phyloP scores from a whole-genome alignment of 92 coral and sea anemone genomes.

The Phenganax subtilis region DNA sequence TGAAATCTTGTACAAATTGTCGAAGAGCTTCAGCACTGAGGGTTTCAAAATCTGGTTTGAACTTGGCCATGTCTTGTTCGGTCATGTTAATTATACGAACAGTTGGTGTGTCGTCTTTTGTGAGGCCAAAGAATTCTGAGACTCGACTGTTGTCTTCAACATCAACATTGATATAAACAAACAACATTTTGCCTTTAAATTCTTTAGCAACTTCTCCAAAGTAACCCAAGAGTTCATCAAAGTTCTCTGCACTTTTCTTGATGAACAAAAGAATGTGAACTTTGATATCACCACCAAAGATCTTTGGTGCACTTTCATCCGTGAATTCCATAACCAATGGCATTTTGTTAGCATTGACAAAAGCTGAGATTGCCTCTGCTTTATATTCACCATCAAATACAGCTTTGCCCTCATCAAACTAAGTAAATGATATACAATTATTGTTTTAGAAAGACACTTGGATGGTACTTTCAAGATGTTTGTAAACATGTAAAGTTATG shows the following conservation, averaged over 20 bases:
- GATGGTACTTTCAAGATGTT: too few species aligned
- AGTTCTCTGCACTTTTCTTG: slow-evolving; percentile 69
- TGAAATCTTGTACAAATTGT: slow-evolving; percentile 66
- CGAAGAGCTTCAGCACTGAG: slow-evolving; percentile 61
- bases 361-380: slow-evolving; percentile 62
- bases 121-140: slow-evolving; percentile 91
- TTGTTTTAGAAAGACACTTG: neutral
- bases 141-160: slow-evolving; percentile 93
- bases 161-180: slow-evolving; percentile 79
- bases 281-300: slow-evolving; percentile 94
- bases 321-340: slow-evolving; percentile 97
- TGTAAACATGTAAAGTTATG: too few species aligned
- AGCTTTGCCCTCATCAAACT: slow-evolving; percentile 95
- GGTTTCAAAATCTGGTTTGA: slow-evolving; percentile 73
- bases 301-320: slow-evolving; percentile 99
- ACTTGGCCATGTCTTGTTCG: slow-evolving; percentile 93
- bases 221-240: slow-evolving; percentile 60
- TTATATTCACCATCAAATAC: slow-evolving; percentile 84
- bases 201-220: slow-evolving; percentile 82
- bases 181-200: slow-evolving; percentile 91
- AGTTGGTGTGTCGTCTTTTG: slow-evolving; percentile 74
- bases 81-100: slow-evolving; percentile 94
- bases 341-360: slow-evolving; percentile 91
- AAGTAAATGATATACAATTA: slow-evolving; percentile 13
- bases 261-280: slow-evolving; percentile 78